phyloP scores from a whole-genome alignment of 2,113 vertebrate genomes.

The Prinia subflava region DNA sequence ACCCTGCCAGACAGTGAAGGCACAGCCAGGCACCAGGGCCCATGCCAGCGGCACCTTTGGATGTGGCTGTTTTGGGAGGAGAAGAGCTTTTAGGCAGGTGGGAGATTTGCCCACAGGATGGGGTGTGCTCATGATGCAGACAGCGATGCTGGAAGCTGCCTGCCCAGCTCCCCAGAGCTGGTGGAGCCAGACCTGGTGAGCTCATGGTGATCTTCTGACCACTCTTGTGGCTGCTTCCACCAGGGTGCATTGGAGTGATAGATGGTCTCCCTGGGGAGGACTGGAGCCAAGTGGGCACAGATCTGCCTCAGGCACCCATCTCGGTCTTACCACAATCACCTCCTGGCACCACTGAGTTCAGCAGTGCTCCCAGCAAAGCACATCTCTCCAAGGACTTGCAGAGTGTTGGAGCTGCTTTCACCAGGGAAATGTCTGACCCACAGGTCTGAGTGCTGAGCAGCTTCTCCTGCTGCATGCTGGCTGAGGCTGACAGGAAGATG shows the following conservation, averaged over 20 bases:
- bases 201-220: not conserved
- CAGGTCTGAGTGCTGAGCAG: not conserved
- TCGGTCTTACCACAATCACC: not conserved
- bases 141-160: not conserved
- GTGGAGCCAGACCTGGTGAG: not conserved
- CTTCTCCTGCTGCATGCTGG: rapidly evolving
- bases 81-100: not conserved
- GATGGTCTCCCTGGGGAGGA: not conserved
- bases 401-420: not conserved
- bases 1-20: not conserved
- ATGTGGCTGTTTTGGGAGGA: not conserved
- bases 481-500: not conserved
- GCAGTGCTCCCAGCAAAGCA: rapidly evolving
- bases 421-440: not conserved
- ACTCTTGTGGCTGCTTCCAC: not conserved
- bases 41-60: not conserved
- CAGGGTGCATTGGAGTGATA: not conserved
- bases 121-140: rapidly evolving
- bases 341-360: not conserved
- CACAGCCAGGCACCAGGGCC: not conserved
- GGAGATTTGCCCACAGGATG: not conserved
- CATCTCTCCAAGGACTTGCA: not conserved
- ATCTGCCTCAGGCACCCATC: not conserved
- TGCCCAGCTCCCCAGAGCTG: not conserved
- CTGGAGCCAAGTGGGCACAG: not conserved